Percentiles rank a stretch among this genome's conserved stretches.
These are phyloP conservation scores for Dinoponera quadriceps DNA, from an alignment of 1,140 invertebrate species.

Conservation along the genomic window DNA sequence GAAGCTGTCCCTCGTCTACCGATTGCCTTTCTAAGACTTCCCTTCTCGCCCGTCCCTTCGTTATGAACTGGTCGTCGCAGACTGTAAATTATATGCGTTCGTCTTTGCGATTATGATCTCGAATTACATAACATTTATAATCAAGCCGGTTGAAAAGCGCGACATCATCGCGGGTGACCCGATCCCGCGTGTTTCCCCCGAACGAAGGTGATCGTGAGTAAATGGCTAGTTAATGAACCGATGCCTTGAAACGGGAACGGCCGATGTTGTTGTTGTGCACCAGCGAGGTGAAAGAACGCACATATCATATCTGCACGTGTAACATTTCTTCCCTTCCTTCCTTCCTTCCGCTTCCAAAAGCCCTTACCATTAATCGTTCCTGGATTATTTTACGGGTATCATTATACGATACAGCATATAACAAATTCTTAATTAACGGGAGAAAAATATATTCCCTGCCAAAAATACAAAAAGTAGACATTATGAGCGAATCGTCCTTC, in stretches of 20 bases:
- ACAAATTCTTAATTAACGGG: no score
- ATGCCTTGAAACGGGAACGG: conserved; percentile 18
- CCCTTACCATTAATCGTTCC: no score
- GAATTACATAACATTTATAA: conserved; percentile 46
- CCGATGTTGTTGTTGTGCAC: background rate
- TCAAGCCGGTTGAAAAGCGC: conserved; percentile 32
- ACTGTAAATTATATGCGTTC: conserved; percentile 37
- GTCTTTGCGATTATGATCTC: conserved; percentile 38
- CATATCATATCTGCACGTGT: background rate
- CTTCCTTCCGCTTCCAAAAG: no score
- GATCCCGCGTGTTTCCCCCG: background rate
- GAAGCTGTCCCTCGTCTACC: conserved; percentile 57
- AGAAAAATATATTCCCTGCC: no score
- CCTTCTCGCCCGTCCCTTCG: conserved; percentile 46
- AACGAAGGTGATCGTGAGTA: background rate
- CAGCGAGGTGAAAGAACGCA: background rate
- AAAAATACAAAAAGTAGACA: no score
- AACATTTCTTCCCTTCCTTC: background rate
- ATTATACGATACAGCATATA: no score
- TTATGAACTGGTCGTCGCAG: conserved; percentile 19
- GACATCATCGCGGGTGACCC: background rate
- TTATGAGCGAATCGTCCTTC: background rate
- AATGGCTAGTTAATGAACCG: conserved; percentile 28
- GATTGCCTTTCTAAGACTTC: conserved; percentile 68
- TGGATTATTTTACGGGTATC: no score